Evolutionary conservation across 2,113 vertebrate genomes (phyloP), one percentile per base, ranked within the genome.

Genomic region (Aix galericulata): DNA sequence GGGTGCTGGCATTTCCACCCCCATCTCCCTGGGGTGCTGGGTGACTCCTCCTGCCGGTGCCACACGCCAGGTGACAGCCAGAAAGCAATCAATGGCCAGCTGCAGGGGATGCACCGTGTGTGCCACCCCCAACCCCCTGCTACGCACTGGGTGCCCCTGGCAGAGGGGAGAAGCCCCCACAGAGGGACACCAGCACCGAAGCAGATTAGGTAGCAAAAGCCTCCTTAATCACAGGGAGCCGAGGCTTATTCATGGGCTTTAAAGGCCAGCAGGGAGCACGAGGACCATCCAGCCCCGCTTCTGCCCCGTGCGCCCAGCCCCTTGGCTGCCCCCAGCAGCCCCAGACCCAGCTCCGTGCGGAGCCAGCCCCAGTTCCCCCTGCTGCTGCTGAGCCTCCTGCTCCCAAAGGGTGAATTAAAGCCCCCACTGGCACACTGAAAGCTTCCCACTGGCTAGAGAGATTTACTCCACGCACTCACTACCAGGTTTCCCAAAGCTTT

Each of bases 191-290:
- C 68, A 29, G 60, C 36, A 38, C 66, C 69, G 72, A 76, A 95
- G 93, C 75, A 85, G 91, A 88, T 89, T 95, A 95, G 58, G 22
- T 15, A 32, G 67, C 59, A 68, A 94, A 95, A 94, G 63, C 93
- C 67, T 21, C 89, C 59, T 38, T 91, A 95, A 94, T 93, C 93
- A 42, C 82, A 44, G 9, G 71, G 55, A 95, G 87, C 78, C 36
- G 91, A 55, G 89, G 87, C 82, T 95, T 92, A 89, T 89, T 95
- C 87, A 62, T 4, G 0, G 85, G 72, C 82, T 95, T 74, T 86
- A 91, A 89, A 94, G 94, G 89, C 66, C 91, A 92, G 53, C 1
- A 0, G 72, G 55, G 94, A 90, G 27, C 55, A 13, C 0, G 2
- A 52, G 29, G 34, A 83, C 25, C 64, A 56, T 16, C 50, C 79